Conservation (phyloP, 2,113 vertebrate genomes). For the Eclectus roratus region DNA sequence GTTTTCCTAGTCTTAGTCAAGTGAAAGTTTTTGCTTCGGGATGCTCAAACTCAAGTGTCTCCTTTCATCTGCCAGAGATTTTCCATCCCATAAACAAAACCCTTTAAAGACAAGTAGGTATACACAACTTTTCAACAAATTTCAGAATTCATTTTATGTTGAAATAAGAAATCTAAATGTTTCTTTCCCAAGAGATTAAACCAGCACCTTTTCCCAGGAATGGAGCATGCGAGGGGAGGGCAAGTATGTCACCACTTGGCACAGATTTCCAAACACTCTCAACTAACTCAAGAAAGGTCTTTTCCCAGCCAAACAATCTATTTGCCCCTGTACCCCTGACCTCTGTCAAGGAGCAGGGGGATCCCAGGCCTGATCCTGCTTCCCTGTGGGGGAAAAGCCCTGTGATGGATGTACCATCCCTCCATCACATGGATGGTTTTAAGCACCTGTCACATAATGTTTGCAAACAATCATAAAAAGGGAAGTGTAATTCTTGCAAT, state of each 20-base stretch:
- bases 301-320: conserved; percentile 3
- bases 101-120: background rate
- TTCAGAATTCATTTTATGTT: conserved; percentile 11
- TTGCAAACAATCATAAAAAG: conserved; percentile 64
- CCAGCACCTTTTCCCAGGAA: background rate
- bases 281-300: background rate
- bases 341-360: background rate
- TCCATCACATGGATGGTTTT: background rate
- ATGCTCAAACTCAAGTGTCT: background rate
- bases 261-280: background rate
- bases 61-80: background rate
- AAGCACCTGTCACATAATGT: conserved; percentile 46
- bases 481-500: conserved; percentile 65
- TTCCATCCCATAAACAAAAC: background rate
- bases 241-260: background rate
- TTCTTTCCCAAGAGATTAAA: conserved; percentile 11
- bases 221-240: fast-evolving
- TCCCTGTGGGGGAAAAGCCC: background rate
- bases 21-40: background rate
- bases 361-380: background rate
- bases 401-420: background rate
- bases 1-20: background rate
- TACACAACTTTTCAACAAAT: background rate
- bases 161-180: conserved; percentile 8
- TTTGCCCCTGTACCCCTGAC: background rate